Evolutionary conservation across 2,113 vertebrate species (phyloP).

Genomic region (Lepidothrix coronata): DNA sequence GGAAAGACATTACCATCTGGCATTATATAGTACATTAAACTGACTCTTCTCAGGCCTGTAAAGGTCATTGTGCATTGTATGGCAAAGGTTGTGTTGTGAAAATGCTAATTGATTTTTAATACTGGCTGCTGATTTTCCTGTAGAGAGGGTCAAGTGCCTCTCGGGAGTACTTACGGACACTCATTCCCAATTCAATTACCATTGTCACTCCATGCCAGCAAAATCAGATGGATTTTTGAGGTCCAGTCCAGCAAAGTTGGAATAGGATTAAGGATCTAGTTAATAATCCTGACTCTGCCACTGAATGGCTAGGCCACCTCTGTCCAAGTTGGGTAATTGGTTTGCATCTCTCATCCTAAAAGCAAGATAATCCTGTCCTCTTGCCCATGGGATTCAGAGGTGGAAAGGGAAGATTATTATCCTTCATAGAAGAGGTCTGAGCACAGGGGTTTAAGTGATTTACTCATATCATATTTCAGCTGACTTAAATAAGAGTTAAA

Average conservation of each 20-base stretch:
- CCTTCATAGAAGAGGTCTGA: not conserved
- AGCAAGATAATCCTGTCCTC: not conserved
- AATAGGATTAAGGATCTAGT: not conserved
- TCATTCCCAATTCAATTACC: not conserved
- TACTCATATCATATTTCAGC: not conserved
- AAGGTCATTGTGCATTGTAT: conserved; percentile 36
- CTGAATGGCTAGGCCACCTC: not conserved
- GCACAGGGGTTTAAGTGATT: not conserved
- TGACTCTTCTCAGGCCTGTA: conserved; percentile 5
- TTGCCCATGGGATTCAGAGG: not conserved
- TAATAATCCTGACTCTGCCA: not conserved
- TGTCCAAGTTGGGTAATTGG: not conserved
- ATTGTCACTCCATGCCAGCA: not conserved
- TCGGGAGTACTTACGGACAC: not conserved
- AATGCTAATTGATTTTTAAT: conserved; percentile 48
- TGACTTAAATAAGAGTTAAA: not conserved
- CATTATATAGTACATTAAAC: conserved; percentile 52
- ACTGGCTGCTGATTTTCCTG: not conserved
- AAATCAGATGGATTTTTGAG: not conserved
- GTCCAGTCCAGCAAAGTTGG: not conserved
- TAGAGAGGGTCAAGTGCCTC: not conserved
- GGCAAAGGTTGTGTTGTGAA: not conserved
- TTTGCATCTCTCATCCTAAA: not conserved
- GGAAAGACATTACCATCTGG: conserved; percentile 36
- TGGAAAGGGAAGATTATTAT: not conserved